Conservation (phyloP, 2,113 vertebrate species). For the Gobio gobio region DNA sequence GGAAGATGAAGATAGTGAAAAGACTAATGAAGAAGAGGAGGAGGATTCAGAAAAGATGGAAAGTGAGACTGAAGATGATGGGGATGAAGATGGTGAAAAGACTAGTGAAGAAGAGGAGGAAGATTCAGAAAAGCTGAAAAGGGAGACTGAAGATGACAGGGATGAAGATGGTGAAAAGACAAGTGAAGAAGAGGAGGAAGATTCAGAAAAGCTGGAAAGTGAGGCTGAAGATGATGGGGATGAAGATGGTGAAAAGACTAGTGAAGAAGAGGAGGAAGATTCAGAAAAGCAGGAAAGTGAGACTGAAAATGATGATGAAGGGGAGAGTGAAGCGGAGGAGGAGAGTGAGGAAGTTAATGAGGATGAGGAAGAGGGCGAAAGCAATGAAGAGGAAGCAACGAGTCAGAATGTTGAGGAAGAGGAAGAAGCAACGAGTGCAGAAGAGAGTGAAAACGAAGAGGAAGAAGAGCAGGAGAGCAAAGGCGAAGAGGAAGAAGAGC, state of each 20-base stretch:
- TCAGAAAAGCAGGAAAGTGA: conserved; percentile 21
- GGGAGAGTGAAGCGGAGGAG: conserved; percentile 15
- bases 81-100: neutral
- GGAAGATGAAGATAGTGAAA: neutral
- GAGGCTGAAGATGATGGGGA: conserved; percentile 24
- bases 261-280: neutral
- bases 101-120: conserved; percentile 31
- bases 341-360: neutral
- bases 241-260: neutral
- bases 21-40: neutral
- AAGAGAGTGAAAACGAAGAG: conserved; percentile 7
- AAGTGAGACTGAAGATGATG: conserved; percentile 20
- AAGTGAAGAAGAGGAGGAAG: conserved; percentile 27
- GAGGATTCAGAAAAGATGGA: conserved; percentile 18
- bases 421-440: neutral
- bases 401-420: neutral
- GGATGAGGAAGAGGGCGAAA: neutral
- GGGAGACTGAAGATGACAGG: neutral
- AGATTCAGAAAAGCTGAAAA: conserved; percentile 1
- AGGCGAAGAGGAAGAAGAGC: conserved; percentile 14
- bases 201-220: neutral
- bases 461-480: conserved; percentile 2
- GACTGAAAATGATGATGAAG: conserved; percentile 16
- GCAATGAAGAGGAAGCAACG: neutral
- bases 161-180: neutral